Base-by-base conservation (phyloP, 2,797 vertebrate species). In the Selene dorsalis region DNA sequence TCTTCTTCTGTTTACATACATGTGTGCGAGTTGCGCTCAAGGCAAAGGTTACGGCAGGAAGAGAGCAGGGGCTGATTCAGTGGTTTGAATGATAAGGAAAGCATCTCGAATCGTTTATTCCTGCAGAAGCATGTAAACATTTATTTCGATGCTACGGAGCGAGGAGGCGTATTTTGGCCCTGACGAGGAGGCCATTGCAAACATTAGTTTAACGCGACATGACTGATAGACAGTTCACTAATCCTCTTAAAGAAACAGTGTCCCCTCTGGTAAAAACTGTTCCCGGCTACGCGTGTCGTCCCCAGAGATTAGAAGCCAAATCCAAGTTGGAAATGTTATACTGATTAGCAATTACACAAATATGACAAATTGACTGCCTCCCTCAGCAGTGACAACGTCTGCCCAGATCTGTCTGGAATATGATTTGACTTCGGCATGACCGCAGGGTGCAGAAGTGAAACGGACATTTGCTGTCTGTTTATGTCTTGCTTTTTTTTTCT, bases 231-330 rank as follows among this genome's bases (percentile, higher is more conserved):
- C 92, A 88, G 89, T 91, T 90, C 74, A 11, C 84, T 95, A 95
- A 95, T 95, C 95, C 93, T 93, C 93, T 95, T 94, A 94, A 94
- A 93, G 90, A 73, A 93, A 94, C 91, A 93, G 84, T 89, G 91
- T 93, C 87, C 91, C 94, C 94, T 94, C 93, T 91, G 93, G 94
- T 92, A 86, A 95, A 87, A 89, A 91, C 20, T 92, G 91, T 92
- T 91, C 90, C 88, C 83, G 38, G 85, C 80, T 77, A 75, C 6
- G 74, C 41, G 66, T 74, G 73, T 82, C 84, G 66, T 89, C 87
- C 88, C 82, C 81, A 71, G 83, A 91, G 93, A 94, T 95, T 94
- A 93, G 85, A 84, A 80, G 80, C 87, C 91, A 89, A 91, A 91
- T 91, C 91, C 87, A 87, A 90, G 80, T 90, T 87, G 79, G 84